Base-by-base conservation (phyloP, 1,140 invertebrate genomes). In the Ostrea edulis region DNA sequence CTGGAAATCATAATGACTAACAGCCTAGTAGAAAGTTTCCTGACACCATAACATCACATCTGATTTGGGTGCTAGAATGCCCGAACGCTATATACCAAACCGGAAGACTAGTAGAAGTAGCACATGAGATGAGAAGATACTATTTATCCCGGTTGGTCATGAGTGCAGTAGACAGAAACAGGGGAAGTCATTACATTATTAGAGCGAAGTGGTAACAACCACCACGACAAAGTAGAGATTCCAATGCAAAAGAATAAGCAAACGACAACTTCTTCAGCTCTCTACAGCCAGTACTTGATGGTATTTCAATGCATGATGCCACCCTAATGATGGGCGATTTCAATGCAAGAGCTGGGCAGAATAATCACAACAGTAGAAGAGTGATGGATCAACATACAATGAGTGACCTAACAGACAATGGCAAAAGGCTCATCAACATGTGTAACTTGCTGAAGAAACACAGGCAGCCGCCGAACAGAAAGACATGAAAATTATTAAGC, bases 301-400 rank as follows among this genome's bases (percentile, higher is more conserved):
- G 58, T 25, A 58, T 68, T 22, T 84, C 86, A 82, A 8, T 25
- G 44, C 86, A 90, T 71, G 55, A 90, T 87, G 83, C 87, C 51
- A 52, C 55, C 14, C 51, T 89, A 54, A 11, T 89, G 51, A 81
- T 92, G 97, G 95, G 91, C 96, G 93, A 91, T 95, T 86, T 29
- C 5, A 68, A 85, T 86, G 81, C 86, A 54, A 84, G 83, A 51
- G 86, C 88, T 62, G 85, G 88, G 7, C 12, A 54, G 22, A 68
- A 9, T 14, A 90, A 86, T 54, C 35, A 86, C 62, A 92, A 92
- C 86, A 85, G 89, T 90, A 83, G 91, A 83, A 83, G 77, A 83
- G 22, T 58, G 25, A 91, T 62, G 82, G 85, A 87, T 90, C 25
- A 51, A 84, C 83, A 93, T 55, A 84, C 85, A 68, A 20, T 35